phyloP scores from a whole-genome alignment of 1,140 invertebrate species.

The Ectropis grisescens region DNA sequence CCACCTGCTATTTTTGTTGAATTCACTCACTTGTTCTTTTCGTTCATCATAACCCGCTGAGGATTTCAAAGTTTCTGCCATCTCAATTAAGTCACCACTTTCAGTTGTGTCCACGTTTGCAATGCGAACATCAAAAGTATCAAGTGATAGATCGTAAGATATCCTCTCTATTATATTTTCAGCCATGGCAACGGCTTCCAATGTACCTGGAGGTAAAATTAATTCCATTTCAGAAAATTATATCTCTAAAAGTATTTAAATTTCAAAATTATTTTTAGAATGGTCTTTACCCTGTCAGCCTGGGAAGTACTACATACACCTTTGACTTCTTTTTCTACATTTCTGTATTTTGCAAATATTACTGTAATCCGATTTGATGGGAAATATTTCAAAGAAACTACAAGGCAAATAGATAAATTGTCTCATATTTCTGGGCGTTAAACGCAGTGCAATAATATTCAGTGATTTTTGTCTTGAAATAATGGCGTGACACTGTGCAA shows the following conservation, averaged over 20 bases:
- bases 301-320: no score
- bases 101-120: constrained; percentile 71
- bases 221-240: not conserved
- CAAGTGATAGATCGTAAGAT: constrained; percentile 74
- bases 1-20: constrained; percentile 81
- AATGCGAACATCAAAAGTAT: constrained; percentile 77
- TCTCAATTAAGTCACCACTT: constrained; percentile 49
- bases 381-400: no score
- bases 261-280: not conserved
- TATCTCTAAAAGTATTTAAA: not conserved
- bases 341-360: no score
- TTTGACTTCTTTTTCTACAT: no score
- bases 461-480: no score
- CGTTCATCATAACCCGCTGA: constrained; percentile 74
- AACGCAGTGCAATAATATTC: no score
- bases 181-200: constrained; percentile 76
- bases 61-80: constrained; percentile 71
- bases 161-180: constrained; percentile 90
- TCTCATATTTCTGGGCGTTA: no score
- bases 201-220: constrained; percentile 60
- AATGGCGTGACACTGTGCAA: no score
- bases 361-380: no score
- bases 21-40: constrained; percentile 66
- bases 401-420: no score
- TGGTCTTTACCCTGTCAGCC: not conserved